These are phyloP conservation scores for Bufo gargarizans DNA, from an alignment of 2,113 vertebrate species.

Conservation along the genomic window DNA sequence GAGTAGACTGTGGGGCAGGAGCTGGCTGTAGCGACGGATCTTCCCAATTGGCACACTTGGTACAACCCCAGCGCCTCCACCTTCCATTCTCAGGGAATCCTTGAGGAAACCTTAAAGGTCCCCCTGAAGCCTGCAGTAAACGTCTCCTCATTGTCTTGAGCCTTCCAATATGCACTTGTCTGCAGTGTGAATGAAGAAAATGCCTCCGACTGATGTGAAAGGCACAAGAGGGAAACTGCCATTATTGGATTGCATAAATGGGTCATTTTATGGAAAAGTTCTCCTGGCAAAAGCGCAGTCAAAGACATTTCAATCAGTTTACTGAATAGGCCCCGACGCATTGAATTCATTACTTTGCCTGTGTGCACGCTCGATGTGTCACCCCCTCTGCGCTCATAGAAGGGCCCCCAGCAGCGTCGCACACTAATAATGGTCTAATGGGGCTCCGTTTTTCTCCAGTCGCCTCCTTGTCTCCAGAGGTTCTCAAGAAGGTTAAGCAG, in stretches of 20 bases:
- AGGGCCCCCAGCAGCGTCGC: neutral
- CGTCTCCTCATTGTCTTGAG: neutral
- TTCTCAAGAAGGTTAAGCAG: neutral
- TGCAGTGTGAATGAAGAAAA: neutral
- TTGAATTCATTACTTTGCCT: constrained; percentile 19
- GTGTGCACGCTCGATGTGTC: neutral
- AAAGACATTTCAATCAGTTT: constrained; percentile 31
- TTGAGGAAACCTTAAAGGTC: neutral
- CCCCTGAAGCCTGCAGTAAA: neutral
- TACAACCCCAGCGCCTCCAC: neutral
- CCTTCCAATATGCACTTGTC: neutral
- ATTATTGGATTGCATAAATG: constrained; percentile 18
- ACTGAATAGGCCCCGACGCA: constrained; percentile 9
- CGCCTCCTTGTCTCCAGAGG: neutral
- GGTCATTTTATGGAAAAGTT: neutral
- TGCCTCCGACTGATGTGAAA: neutral
- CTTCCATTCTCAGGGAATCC: neutral
- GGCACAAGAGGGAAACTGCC: neutral
- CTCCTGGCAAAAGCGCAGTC: constrained; percentile 1
- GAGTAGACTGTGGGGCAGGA: too few species aligned
- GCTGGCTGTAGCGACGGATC: neutral
- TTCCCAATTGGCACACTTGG: neutral
- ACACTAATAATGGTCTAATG: constrained; percentile 37
- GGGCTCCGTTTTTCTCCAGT: neutral
- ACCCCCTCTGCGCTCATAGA: neutral